These are phyloP conservation scores for Pristionchus fissidentatus DNA, from an alignment of 2,888 invertebrate genomes.

Conservation along the genomic window DNA sequence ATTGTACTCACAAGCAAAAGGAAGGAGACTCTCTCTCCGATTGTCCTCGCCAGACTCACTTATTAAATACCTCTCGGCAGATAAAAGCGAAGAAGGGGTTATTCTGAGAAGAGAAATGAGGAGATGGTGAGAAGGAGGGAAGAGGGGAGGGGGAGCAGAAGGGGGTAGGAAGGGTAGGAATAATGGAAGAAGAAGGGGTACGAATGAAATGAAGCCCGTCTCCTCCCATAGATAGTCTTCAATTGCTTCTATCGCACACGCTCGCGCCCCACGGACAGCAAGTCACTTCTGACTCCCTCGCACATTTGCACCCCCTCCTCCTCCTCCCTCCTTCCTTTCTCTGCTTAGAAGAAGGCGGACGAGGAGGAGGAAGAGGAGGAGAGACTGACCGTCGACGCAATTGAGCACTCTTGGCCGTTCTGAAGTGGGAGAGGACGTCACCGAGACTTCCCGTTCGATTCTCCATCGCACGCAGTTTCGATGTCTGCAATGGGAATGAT, in stretches of 20 bases:
- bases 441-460: constrained; percentile 62
- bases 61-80: constrained; percentile 46
- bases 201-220: constrained; percentile 45
- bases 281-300: constrained; percentile 5
- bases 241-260: not conserved
- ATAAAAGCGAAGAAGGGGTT: constrained; percentile 21
- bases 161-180: constrained; percentile 12
- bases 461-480: constrained; percentile 62
- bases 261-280: not conserved
- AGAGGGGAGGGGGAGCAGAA: not conserved
- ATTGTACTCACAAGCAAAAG: not conserved
- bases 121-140: constrained; percentile 8
- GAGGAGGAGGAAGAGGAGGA: not conserved
- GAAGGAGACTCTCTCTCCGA: constrained; percentile 23
- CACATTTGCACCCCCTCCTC: constrained; percentile 3
- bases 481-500: constrained; percentile 54
- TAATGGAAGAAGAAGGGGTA: constrained; percentile 27
- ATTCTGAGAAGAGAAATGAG: constrained; percentile 23
- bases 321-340: not conserved
- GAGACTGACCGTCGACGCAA: constrained; percentile 60
- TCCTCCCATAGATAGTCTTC: constrained; percentile 45
- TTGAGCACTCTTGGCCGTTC: constrained; percentile 54
- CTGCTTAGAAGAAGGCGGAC: not conserved
- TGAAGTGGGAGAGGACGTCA: constrained; percentile 60
- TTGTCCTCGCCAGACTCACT: not conserved